phyloP scores from a whole-genome alignment of 2,113 vertebrate species.

The Nothoprocta perdicaria region DNA sequence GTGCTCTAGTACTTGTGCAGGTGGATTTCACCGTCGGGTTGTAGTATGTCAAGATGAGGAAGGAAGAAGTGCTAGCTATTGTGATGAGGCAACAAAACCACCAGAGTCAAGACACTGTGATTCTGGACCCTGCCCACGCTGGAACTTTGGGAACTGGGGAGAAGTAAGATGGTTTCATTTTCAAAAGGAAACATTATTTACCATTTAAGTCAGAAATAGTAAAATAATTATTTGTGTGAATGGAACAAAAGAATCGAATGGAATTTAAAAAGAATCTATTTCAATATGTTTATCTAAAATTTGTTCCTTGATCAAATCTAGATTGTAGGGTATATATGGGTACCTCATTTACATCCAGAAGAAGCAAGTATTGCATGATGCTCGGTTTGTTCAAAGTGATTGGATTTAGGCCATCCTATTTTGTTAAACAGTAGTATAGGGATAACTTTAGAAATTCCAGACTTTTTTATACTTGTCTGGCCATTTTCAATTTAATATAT shows the following conservation, averaged over 20 bases:
- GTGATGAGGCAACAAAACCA: slow-evolving; percentile 87
- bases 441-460: not conserved
- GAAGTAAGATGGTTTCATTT: slow-evolving; percentile 83
- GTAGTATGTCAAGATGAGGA: slow-evolving; percentile 95
- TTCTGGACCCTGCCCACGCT: slow-evolving; percentile 91
- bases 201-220: not conserved
- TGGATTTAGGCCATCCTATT: not conserved
- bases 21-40: slow-evolving; percentile 89
- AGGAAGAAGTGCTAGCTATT: slow-evolving; percentile 84
- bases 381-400: not conserved
- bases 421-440: not conserved
- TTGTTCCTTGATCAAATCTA: not conserved
- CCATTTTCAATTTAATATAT: not conserved
- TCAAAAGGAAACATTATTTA: not conserved
- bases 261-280: not conserved
- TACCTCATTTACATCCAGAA: not conserved
- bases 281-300: not conserved
- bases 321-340: not conserved
- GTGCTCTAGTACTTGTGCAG: slow-evolving; percentile 94
- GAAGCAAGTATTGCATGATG: not conserved
- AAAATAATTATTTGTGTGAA: not conserved
- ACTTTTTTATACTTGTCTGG: not conserved
- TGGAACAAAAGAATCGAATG: not conserved
- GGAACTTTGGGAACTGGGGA: slow-evolving; percentile 94
- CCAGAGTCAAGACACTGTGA: slow-evolving; percentile 88